Evolutionary conservation across 2,888 invertebrate species (phyloP), one percentile per base, ranked within the genome.

Genomic region (Drosophila niveifrons): DNA sequence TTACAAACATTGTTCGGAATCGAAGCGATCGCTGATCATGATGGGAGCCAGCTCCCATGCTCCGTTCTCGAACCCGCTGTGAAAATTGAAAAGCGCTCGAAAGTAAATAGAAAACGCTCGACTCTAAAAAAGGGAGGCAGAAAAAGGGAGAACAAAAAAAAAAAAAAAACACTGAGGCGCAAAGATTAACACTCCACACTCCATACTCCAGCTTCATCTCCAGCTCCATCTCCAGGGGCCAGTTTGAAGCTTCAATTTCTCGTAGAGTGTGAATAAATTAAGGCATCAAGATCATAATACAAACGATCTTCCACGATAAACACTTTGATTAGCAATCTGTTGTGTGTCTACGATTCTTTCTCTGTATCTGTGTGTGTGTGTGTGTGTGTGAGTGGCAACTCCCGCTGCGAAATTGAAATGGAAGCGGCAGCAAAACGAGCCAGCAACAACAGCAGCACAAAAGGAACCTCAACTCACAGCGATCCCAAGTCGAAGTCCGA

Each of bases 241-340:
- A 44, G 44, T 44, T 55, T 34, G 47, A 52, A 50, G 70, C 47
- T 53, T 28, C 29, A 41, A 34, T 63, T 46, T 44, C 47, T 59
- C 55, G 62, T 56, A 72, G 80, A 88, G 88, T 90, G 90, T 90
- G 90, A 90, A 90, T 90, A 90, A 90, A 91, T 90, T 90, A 89
- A 88, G 85, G 87, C 81, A 83, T 90, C 90, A 85, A 88, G 83
- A 79, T 85, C 78, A 82, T 85, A 85, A 85, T 88, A 85, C 88
- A 87, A 88, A 79, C 78, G 86, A 85, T 83, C 88, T 78, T 65
- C 82, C 80, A 89, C 90, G 90, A 90, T 90, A 86, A 90, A 87
- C 90, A 86, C 82, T 80, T 88, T 89, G 88, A 90, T 90, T 90
- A 88, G 85, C 78, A 79, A 66, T 75, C 59, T 13, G 43, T 43